phyloP scores from a whole-genome alignment of 2,113 vertebrate species.

The Rutilus rutilus region DNA sequence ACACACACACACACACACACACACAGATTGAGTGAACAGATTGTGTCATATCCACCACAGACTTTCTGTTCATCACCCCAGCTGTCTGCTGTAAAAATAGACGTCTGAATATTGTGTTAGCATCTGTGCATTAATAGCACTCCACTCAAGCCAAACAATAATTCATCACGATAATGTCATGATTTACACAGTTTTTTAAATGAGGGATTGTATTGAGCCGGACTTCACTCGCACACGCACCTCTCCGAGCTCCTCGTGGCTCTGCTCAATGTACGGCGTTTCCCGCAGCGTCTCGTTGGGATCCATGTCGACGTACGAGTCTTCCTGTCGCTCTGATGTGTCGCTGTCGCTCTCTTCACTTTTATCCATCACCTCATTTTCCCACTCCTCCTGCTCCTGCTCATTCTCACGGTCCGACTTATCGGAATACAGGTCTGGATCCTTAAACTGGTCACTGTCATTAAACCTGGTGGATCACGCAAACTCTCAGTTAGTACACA shows the following conservation, averaged over 20 bases:
- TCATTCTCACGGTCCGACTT: slow-evolving; percentile 97
- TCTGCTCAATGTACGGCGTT: slow-evolving; percentile 89
- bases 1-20: slow-evolving; percentile 54
- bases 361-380: slow-evolving; percentile 92
- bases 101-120: background rate
- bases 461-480: slow-evolving; percentile 79
- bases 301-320: slow-evolving; percentile 88
- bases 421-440: slow-evolving; percentile 95
- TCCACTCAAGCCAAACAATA: background rate
- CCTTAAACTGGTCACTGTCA: slow-evolving; percentile 93
- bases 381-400: slow-evolving; percentile 93
- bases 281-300: slow-evolving; percentile 85
- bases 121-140: background rate
- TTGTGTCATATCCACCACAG: background rate
- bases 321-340: slow-evolving; percentile 94
- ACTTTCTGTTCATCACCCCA: slow-evolving; percentile 11
- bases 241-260: slow-evolving; percentile 93
- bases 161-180: background rate
- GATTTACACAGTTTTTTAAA: no score
- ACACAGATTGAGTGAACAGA: slow-evolving; percentile 22
- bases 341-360: slow-evolving; percentile 97
- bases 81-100: slow-evolving; percentile 1
- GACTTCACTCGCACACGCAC: slow-evolving; percentile 67
- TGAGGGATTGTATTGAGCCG: background rate
- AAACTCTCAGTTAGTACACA: background rate